phyloP scores from a whole-genome alignment of 2,113 vertebrate species.

The Pomatorhinus ruficollis region DNA sequence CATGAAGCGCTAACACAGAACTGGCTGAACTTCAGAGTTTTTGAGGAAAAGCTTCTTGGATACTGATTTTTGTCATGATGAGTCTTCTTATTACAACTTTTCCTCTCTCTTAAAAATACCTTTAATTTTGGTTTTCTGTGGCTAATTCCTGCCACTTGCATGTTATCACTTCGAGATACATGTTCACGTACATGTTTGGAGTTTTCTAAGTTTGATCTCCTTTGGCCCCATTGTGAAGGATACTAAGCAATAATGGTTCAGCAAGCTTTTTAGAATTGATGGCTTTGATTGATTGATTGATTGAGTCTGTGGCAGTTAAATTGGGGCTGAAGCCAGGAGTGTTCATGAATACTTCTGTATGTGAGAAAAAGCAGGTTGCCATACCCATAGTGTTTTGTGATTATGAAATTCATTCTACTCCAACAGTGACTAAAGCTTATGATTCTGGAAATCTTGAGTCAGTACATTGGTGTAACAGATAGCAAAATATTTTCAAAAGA shows the following conservation, averaged over 20 bases:
- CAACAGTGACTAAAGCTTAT: not conserved
- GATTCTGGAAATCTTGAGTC: not conserved
- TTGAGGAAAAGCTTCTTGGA: not conserved
- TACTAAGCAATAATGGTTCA: not conserved
- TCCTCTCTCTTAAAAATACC: not conserved
- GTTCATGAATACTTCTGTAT: not conserved
- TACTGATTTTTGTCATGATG: not conserved
- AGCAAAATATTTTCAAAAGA: not conserved
- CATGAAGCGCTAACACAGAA: not conserved
- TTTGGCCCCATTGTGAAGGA: not conserved
- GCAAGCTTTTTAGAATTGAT: not conserved
- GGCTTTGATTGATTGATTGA: not conserved
- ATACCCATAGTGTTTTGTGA: not conserved
- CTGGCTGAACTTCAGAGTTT: not conserved
- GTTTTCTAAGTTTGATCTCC: not conserved
- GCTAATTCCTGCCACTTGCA: not conserved
- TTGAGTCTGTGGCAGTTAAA: not conserved
- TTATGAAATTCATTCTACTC: not conserved
- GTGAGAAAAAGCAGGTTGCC: not conserved
- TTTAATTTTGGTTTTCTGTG: not conserved
- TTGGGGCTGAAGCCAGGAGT: not conserved
- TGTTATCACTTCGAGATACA: not conserved
- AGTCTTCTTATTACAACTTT: not conserved
- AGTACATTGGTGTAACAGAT: not conserved
- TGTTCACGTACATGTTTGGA: not conserved